Evolutionary conservation across 2,888 invertebrate genomes (phyloP).

Genomic region (Venustoraphidia nigricollis): DNA sequence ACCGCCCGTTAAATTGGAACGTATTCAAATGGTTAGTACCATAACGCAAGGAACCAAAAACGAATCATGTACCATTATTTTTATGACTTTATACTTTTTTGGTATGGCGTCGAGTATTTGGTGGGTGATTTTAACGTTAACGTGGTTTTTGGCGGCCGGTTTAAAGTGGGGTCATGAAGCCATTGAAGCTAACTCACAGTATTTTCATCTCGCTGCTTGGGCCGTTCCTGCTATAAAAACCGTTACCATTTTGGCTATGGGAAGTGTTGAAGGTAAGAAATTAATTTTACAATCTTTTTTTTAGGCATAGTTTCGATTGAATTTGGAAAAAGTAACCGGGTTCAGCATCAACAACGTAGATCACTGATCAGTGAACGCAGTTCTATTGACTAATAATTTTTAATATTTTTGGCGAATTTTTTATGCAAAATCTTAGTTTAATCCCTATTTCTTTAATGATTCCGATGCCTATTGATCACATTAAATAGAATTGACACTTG

Average conservation of each 20-base stretch:
- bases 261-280: slow-evolving; percentile 80
- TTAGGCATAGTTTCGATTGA: neutral
- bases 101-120: slow-evolving; percentile 94
- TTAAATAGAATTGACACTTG: too few relatives aligned
- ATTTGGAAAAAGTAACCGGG: neutral
- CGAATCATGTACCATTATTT: slow-evolving; percentile 79
- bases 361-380: neutral
- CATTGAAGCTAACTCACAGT: slow-evolving; percentile 91
- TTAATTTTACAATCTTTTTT: slow-evolving; percentile 3
- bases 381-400: neutral
- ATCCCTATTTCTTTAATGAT: too few relatives aligned
- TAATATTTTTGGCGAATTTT: too few relatives aligned
- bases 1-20: slow-evolving; percentile 50
- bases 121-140: slow-evolving; percentile 93
- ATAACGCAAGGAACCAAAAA: slow-evolving; percentile 79
- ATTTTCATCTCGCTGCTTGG: slow-evolving; percentile 97
- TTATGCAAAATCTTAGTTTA: too few relatives aligned
- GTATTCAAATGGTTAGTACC: slow-evolving; percentile 61
- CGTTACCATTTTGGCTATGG: slow-evolving; percentile 86
- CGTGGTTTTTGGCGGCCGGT: slow-evolving; percentile 93
- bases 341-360: neutral
- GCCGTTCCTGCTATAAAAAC: slow-evolving; percentile 92
- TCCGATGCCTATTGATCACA: too few relatives aligned
- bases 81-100: slow-evolving; percentile 93
- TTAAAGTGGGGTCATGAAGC: slow-evolving; percentile 98